Conservation (phyloP, 2,797 vertebrate species). For the Lycodopsis pacificus region DNA sequence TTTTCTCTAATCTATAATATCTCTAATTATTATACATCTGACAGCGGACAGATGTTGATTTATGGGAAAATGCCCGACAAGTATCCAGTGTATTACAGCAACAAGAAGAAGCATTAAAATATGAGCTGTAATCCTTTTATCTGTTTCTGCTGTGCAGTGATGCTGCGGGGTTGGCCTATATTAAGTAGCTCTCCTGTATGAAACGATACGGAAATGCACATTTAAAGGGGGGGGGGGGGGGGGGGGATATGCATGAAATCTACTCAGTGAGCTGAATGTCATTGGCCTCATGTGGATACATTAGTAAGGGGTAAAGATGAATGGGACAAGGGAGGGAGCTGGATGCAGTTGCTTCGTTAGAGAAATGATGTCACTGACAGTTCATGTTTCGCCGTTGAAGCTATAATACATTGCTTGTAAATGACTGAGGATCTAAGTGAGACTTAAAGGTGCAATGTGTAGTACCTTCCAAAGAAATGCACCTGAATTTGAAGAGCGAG, state of each 20-base stretch:
- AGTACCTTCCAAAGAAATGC: too few relatives aligned
- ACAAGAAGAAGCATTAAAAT: conserved; percentile 15
- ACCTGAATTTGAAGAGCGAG: too few relatives aligned
- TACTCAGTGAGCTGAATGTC: background rate
- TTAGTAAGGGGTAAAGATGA: background rate
- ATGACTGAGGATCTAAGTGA: background rate
- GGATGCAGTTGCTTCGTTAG: background rate
- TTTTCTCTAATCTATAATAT: too few relatives aligned
- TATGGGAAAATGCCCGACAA: background rate
- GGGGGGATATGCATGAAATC: conserved; percentile 23
- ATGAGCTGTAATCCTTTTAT: conserved; percentile 24
- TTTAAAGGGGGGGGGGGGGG: background rate
- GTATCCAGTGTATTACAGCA: background rate
- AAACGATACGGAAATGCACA: conserved; percentile 5
- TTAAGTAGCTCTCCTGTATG: background rate
- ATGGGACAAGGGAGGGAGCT: background rate
- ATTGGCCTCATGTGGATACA: conserved; percentile 23
- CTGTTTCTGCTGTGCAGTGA: background rate
- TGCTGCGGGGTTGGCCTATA: conserved; percentile 16
- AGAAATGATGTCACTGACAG: background rate
- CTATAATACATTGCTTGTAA: background rate
- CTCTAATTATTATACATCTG: background rate
- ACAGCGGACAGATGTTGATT: background rate
- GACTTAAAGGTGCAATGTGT: too few relatives aligned
- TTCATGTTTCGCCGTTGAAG: background rate